Conservation (phyloP, 2,888 invertebrate species). For the Tryphoninae sp. region DNA sequence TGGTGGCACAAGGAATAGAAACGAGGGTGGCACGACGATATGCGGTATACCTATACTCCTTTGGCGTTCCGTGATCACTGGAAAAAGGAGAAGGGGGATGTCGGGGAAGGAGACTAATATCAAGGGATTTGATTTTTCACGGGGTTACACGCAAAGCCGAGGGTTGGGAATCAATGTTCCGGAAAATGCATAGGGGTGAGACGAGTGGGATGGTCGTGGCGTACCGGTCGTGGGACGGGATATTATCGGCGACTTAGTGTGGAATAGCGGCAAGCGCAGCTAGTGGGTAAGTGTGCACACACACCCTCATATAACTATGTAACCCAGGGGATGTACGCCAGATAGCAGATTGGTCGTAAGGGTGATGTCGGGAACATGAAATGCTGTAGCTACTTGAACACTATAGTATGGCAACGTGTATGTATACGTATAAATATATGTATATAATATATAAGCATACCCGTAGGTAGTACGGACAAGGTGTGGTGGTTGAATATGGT, state of each 20-base stretch:
- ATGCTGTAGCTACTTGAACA: slow-evolving; percentile 32
- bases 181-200: slow-evolving; percentile 62
- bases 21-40: slow-evolving; percentile 16
- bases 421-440: slow-evolving; percentile 22
- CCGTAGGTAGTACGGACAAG: slow-evolving; percentile 31
- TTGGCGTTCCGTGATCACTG: neutral
- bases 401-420: slow-evolving; percentile 4
- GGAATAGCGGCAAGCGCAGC: slow-evolving; percentile 57
- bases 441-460: slow-evolving; percentile 29
- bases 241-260: slow-evolving; percentile 68
- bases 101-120: slow-evolving; percentile 9
- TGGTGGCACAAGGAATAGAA: slow-evolving; percentile 17
- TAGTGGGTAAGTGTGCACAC: slow-evolving; percentile 22
- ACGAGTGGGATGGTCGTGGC: slow-evolving; percentile 58
- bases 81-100: slow-evolving; percentile 16
- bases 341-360: slow-evolving; percentile 68
- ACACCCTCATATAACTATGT: neutral
- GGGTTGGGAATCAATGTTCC: slow-evolving; percentile 57
- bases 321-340: slow-evolving; percentile 57
- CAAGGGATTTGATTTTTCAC: slow-evolving; percentile 60
- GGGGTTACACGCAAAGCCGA: slow-evolving; percentile 62
- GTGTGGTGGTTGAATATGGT: slow-evolving; percentile 16
- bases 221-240: slow-evolving; percentile 63
- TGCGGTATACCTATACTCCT: neutral
- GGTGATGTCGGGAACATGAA: slow-evolving; percentile 50